Percentiles rank a stretch among this genome's conserved stretches.
These are phyloP conservation scores for Perizoma flavofasciatum DNA, from an alignment of 2,888 invertebrate species.

Conservation along the genomic window DNA sequence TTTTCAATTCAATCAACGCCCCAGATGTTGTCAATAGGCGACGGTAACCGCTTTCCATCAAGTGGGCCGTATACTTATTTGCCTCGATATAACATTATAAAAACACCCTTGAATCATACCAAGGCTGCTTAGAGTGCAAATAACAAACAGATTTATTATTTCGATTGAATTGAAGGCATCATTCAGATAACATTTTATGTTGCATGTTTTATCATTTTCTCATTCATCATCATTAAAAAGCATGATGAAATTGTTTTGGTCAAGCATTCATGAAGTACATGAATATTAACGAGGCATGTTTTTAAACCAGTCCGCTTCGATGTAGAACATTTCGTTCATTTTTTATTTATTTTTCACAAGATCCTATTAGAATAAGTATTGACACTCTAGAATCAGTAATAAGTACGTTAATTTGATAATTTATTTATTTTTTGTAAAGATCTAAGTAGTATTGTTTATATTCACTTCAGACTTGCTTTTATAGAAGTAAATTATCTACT, in stretches of 20 bases:
- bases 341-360: constrained; percentile 34
- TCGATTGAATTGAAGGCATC: constrained; percentile 61
- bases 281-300: constrained; percentile 36
- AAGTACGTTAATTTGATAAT: constrained; percentile 11
- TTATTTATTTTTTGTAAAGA: background rate
- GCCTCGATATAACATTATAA: too few species aligned
- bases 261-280: constrained; percentile 33
- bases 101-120: background rate
- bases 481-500: constrained; percentile 3
- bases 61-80: too few species aligned
- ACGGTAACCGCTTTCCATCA: too few species aligned
- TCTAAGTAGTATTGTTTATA: too few species aligned
- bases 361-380: constrained; percentile 16
- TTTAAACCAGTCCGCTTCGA: constrained; percentile 8
- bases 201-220: constrained; percentile 70
- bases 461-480: constrained; percentile 16
- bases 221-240: constrained; percentile 45
- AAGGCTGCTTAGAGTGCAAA: background rate
- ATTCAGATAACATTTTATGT: constrained; percentile 65
- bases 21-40: too few species aligned
- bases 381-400: constrained; percentile 18
- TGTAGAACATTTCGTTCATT: constrained; percentile 28
- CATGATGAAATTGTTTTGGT: constrained; percentile 47
- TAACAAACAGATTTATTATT: constrained; percentile 4
- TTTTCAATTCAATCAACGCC: constrained; percentile 55